Percentiles rank a stretch among this genome's conserved stretches.
These are phyloP conservation scores for Actinia equina DNA, from an alignment of 64 coral and sea anemone species.

Conservation along the genomic window DNA sequence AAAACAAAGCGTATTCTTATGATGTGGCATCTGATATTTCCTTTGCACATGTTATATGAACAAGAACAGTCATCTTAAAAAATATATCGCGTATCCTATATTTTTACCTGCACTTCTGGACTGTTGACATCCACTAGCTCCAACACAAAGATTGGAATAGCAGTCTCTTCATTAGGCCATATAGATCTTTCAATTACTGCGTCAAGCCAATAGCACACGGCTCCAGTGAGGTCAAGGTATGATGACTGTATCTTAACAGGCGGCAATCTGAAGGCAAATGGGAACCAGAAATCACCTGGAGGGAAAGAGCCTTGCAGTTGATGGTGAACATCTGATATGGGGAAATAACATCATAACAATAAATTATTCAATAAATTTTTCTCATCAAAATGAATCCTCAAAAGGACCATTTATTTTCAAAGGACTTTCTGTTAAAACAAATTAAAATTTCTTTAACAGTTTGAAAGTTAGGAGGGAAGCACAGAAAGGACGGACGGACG, in stretches of 20 bases:
- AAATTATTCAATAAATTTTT: too few relatives aligned
- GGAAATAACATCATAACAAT: too few relatives aligned
- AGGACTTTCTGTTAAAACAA: too few relatives aligned
- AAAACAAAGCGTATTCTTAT: too few relatives aligned
- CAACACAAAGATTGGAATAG: not conserved
- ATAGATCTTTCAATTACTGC: constrained; percentile 3
- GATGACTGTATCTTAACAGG: constrained; percentile 7
- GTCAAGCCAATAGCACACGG: not conserved
- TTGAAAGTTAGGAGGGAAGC: too few relatives aligned
- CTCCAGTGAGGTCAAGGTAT: not conserved
- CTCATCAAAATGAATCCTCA: too few relatives aligned
- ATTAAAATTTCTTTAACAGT: too few relatives aligned
- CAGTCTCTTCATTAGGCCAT: constrained; percentile 5
- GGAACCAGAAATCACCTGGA: constrained; percentile 1
- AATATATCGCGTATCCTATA: not conserved
- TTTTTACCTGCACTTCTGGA: not conserved
- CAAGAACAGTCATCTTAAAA: too few relatives aligned
- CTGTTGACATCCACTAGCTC: not conserved
- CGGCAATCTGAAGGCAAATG: not conserved
- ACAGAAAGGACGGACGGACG: too few relatives aligned
- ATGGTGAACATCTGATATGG: not conserved
- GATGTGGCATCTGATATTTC: too few relatives aligned
- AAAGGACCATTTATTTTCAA: too few relatives aligned
- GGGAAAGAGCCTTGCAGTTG: not conserved
- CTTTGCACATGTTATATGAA: too few relatives aligned